Evolutionary conservation across 1,140 invertebrate species (phyloP).

Genomic region (Pseudomyrmex cubaensis): DNA sequence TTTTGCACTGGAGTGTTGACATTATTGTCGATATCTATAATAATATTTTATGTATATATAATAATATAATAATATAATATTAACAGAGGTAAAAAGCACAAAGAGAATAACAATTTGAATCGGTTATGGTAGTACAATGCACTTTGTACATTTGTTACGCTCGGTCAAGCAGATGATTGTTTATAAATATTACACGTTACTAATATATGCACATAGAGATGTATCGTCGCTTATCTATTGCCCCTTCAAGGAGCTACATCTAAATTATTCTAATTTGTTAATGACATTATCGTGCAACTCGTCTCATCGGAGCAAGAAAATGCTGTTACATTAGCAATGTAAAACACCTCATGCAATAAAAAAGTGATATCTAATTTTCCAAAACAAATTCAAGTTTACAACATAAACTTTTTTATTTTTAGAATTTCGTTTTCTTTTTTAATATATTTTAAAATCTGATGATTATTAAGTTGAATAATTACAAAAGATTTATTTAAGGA

Average conservation of each 20-base stretch:
- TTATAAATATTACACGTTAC: slow-evolving; percentile 66
- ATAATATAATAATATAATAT: slow-evolving; percentile 57
- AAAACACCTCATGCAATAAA: no score
- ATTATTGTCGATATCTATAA: slow-evolving; percentile 27
- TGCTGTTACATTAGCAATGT: slow-evolving; percentile 8
- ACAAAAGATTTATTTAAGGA: no score
- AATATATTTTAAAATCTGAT: slow-evolving; percentile 7
- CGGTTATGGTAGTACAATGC: slow-evolving; percentile 63
- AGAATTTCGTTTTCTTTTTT: not conserved
- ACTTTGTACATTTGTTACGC: slow-evolving; percentile 67
- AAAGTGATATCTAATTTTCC: not conserved
- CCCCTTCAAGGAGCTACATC: slow-evolving; percentile 48
- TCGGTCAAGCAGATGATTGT: slow-evolving; percentile 63
- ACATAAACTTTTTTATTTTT: slow-evolving; percentile 1
- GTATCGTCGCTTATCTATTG: slow-evolving; percentile 53
- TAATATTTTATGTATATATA: slow-evolving; percentile 37
- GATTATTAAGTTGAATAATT: no score
- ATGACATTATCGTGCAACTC: slow-evolving; percentile 60
- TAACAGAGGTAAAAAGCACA: slow-evolving; percentile 59
- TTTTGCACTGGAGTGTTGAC: slow-evolving; percentile 22
- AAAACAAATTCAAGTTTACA: slow-evolving; percentile 25
- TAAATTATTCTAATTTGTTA: slow-evolving; percentile 75
- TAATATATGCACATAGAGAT: slow-evolving; percentile 67
- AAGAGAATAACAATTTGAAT: slow-evolving; percentile 62
- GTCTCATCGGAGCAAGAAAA: slow-evolving; percentile 45